phyloP scores from a whole-genome alignment of 1,140 invertebrate species.

The Drosophila kanapiae region DNA sequence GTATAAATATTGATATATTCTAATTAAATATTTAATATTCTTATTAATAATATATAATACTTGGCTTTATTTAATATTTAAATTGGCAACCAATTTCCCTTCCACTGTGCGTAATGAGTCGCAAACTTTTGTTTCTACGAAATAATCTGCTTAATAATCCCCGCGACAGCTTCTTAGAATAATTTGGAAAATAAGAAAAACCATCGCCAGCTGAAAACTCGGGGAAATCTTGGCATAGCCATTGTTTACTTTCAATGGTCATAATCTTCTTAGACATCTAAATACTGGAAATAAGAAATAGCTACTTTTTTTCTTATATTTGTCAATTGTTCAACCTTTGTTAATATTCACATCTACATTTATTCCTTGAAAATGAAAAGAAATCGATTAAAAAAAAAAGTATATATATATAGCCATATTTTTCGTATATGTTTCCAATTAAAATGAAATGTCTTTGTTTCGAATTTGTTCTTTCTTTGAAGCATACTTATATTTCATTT shows the following conservation, averaged over 20 bases:
- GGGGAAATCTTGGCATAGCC: background rate
- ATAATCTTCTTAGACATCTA: background rate
- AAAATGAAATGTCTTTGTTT: slow-evolving; percentile 1
- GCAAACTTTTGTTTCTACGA: slow-evolving; percentile 18
- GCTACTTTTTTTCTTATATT: background rate
- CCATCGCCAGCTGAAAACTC: slow-evolving; percentile 9
- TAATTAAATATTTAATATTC: too few relatives aligned
- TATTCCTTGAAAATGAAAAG: background rate
- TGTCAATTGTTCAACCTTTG: background rate
- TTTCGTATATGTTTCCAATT: background rate
- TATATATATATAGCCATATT: background rate
- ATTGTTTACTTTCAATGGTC: background rate
- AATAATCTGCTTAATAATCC: slow-evolving; percentile 17
- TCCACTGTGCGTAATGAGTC: slow-evolving; percentile 13
- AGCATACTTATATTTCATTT: background rate
- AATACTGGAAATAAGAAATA: background rate
- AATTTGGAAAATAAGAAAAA: slow-evolving; percentile 18
- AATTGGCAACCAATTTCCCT: background rate
- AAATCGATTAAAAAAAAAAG: background rate
- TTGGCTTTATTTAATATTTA: background rate
- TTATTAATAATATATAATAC: too few relatives aligned
- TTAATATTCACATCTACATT: too few relatives aligned
- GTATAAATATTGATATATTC: background rate
- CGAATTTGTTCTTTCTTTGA: background rate
- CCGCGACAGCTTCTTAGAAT: slow-evolving; percentile 37